These are phyloP conservation scores for Columba janthina DNA, from an alignment of 2,113 vertebrate species.

Conservation along the genomic window DNA sequence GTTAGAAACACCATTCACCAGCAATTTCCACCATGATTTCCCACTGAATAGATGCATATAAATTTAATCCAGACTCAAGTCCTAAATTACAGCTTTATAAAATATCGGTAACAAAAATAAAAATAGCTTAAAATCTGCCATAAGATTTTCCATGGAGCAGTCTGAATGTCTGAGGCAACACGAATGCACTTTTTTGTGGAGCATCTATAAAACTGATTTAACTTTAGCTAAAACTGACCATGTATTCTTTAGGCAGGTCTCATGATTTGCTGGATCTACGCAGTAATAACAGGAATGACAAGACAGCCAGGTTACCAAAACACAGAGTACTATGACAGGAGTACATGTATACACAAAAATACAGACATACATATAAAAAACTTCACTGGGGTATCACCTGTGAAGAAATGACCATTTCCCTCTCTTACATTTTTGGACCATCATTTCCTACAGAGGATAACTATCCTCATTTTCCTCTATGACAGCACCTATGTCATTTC, in stretches of 20 bases:
- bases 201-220: not conserved
- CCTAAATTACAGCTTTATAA: not conserved
- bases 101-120: not conserved
- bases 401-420: not conserved
- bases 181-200: not conserved
- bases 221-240: not conserved
- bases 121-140: not conserved
- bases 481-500: not conserved
- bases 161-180: not conserved
- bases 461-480: not conserved
- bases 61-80: not conserved
- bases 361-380: not conserved
- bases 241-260: not conserved
- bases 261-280: not conserved
- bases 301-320: not conserved
- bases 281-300: not conserved
- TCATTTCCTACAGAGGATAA: not conserved
- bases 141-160: not conserved
- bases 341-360: no score
- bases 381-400: not conserved
- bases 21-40: not conserved
- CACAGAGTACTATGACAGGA: not conserved
- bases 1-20: not conserved
- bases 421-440: not conserved
- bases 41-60: not conserved